Conservation (phyloP, 2,113 vertebrate species). For the Crotalus helleri region DNA sequence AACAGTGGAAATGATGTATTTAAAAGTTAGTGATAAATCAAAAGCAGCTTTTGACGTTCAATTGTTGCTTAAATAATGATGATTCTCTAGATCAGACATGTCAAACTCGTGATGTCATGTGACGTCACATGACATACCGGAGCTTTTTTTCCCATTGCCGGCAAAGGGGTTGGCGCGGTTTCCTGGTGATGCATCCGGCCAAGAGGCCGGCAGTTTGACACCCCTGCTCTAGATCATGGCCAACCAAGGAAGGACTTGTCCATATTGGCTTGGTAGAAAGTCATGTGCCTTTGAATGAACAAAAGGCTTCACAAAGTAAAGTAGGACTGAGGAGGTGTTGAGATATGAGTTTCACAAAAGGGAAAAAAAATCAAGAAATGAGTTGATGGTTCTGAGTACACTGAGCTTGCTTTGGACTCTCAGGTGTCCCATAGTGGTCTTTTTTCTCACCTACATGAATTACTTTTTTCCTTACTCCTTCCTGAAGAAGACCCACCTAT, state of each 20-base stretch:
- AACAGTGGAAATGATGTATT: neutral
- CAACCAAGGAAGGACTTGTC: neutral
- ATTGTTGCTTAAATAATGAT: neutral
- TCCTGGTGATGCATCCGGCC: too few species aligned
- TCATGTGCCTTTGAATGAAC: slow-evolving; percentile 32
- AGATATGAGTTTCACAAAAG: fast-evolving
- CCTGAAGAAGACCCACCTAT: neutral
- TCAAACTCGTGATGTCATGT: too few species aligned
- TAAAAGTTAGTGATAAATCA: slow-evolving; percentile 20
- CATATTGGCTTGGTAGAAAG: slow-evolving; percentile 27
- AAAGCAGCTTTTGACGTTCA: neutral
- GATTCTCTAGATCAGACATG: neutral
- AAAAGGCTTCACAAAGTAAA: neutral
- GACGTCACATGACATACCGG: too few species aligned
- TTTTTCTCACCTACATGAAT: neutral
- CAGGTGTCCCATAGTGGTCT: neutral
- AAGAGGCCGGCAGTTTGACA: too few species aligned
- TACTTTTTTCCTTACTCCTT: neutral
- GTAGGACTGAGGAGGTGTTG: neutral
- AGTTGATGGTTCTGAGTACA: neutral
- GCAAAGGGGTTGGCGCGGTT: too few species aligned
- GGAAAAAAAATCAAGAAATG: fast-evolving
- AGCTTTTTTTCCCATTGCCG: too few species aligned
- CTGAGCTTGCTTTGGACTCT: neutral
- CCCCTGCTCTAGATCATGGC: neutral